Base-by-base conservation (phyloP, 1,140 invertebrate species). In the Atta texana region DNA sequence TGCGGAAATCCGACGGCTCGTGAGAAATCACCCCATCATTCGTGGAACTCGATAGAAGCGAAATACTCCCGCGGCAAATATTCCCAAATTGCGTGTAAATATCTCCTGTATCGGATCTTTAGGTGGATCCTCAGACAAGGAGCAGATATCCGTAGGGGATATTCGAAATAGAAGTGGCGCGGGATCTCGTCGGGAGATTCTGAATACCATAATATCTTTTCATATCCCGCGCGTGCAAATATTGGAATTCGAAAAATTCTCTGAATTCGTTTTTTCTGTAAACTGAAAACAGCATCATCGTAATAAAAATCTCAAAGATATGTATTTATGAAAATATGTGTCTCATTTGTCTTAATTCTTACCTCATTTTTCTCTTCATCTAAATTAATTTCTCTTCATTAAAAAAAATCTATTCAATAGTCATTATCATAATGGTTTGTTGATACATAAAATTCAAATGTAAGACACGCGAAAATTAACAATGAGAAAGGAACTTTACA, bases 31-130 rank as follows among this genome's bases (percentile, higher is more conserved):
- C n/a, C 61, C 75, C 28, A 49, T 57, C 78, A 80, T 64, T 28
- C 39, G 21, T 64, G 4, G 39, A 72, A 85, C 49, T 49, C 31
- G 75, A 86, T 85, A 44, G 77, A 72, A 72, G 86, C 57, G 64
- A 86, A 80, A 88, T 82, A 90, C 49, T 80, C 55, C 77, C 85
- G 86, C 55, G 51, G 78, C 89, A 92, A 91, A 92, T 92, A 92
- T 91, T 77, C 86, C 76, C 68, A 92, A 92, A 92, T 92, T 92
- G 89, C 90, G 80, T 82, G 90, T 88, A 92, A 92, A 92, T 92
- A 92, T 92, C 87, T 88, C 7, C 68, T 87, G 89, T 90, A 92
- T 92, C 88, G 89, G 90, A 92, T 92, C 90, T 91, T 86, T 89
- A 89, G 85, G 88, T 92, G 85, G 88, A 91, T 88, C 82, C 49